Evolutionary conservation across 1,140 invertebrate species (phyloP).

Genomic region (Scaptodrosophila lebanonensis): DNA sequence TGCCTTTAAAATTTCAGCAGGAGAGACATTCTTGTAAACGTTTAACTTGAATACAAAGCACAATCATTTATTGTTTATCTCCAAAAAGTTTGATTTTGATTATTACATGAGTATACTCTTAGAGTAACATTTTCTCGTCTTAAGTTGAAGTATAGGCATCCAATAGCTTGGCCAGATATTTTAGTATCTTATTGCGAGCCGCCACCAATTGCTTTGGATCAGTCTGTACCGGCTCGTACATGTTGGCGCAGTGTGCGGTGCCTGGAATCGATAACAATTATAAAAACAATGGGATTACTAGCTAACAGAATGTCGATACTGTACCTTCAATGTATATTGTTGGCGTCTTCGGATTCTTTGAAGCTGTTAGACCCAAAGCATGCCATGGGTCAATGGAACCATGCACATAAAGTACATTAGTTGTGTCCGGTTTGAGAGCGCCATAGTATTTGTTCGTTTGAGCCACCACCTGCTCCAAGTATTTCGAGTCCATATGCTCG

Average conservation of each 20-base stretch:
- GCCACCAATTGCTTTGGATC: constrained; percentile 82
- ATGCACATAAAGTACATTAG: constrained; percentile 90
- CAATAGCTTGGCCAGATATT: constrained; percentile 78
- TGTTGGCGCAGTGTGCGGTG: constrained; percentile 89
- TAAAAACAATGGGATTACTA: constrained; percentile 13
- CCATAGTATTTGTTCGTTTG: constrained; percentile 91
- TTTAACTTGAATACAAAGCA: constrained; percentile 3
- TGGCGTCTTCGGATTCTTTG: constrained; percentile 78
- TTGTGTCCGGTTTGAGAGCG: constrained; percentile 83
- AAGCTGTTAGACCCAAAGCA: constrained; percentile 84
- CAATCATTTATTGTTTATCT: not conserved
- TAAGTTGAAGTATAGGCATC: constrained; percentile 31
- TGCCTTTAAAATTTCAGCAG: constrained; percentile 8
- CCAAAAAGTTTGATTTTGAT: not conserved
- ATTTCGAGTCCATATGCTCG: constrained; percentile 67
- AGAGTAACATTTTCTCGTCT: too few relatives aligned
- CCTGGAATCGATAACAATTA: constrained; percentile 79
- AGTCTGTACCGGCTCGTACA: constrained; percentile 83
- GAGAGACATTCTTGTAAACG: too few relatives aligned
- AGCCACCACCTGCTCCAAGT: constrained; percentile 79
- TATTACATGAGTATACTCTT: too few relatives aligned
- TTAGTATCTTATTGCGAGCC: constrained; percentile 81
- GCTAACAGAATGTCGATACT: not conserved
- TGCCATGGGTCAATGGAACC: constrained; percentile 97
- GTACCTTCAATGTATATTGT: constrained; percentile 86